Evolutionary conservation across 2,797 vertebrate genomes (phyloP).

Genomic region (Lutjanus argentimaculatus): DNA sequence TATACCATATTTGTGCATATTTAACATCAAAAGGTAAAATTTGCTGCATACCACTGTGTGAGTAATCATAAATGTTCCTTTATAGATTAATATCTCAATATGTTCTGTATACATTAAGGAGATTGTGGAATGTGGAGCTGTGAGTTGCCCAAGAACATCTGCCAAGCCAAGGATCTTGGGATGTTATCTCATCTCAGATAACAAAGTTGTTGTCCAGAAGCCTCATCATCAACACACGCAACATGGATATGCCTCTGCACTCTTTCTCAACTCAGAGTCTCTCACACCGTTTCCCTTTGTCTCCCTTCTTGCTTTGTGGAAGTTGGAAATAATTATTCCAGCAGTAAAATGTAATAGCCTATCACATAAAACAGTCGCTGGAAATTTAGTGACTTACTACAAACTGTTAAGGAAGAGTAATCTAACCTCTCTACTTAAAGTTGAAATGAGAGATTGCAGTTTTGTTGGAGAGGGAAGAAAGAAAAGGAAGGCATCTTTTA

Average conservation of each 20-base stretch:
- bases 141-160: conserved; percentile 56
- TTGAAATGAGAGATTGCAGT: conserved; percentile 17
- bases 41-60: neutral
- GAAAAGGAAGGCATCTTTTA: neutral
- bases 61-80: conserved; percentile 3
- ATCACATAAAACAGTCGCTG: conserved; percentile 48
- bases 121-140: conserved; percentile 46
- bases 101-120: neutral
- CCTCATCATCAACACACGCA: conserved; percentile 73
- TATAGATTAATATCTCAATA: neutral
- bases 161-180: conserved; percentile 60
- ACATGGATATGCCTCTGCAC: conserved; percentile 49
- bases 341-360: conserved; percentile 53
- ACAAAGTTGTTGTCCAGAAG: conserved; percentile 70
- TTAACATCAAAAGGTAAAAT: neutral
- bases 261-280: conserved; percentile 14
- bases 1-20: neutral
- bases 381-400: conserved; percentile 30
- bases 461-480: conserved; percentile 11
- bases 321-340: conserved; percentile 53
- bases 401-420: conserved; percentile 29
- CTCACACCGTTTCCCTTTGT: neutral
- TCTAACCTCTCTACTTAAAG: conserved; percentile 1
- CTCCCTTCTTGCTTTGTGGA: neutral
- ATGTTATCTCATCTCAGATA: conserved; percentile 79